Percentiles rank a stretch among this genome's conserved stretches.
Evolutionary conservation across 2,888 invertebrate genomes (phyloP).

Genomic region (Polietes domitor): DNA sequence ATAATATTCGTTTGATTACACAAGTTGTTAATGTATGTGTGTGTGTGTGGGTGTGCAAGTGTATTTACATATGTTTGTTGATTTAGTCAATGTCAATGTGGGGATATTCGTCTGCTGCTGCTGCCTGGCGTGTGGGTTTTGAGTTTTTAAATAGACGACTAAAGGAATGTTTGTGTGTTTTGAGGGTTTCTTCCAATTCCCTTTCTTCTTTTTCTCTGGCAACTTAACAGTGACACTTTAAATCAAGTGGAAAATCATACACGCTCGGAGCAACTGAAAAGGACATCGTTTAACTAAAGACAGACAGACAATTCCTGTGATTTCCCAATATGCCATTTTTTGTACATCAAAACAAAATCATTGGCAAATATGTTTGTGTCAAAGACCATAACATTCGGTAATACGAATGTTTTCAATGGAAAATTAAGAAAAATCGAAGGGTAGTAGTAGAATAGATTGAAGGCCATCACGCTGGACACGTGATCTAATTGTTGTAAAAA

Average conservation of each 20-base stretch:
- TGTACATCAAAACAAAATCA: slow-evolving; percentile 24
- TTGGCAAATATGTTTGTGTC: neutral
- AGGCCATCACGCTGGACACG: neutral
- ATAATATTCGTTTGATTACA: slow-evolving; percentile 21
- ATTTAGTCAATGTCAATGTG: neutral
- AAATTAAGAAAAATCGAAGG: neutral
- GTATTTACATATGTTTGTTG: slow-evolving; percentile 32
- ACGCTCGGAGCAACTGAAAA: slow-evolving; percentile 13
- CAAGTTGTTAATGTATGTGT: slow-evolving; percentile 28
- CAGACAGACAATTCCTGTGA: neutral
- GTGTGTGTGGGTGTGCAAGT: slow-evolving; percentile 30
- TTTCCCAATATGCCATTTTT: slow-evolving; percentile 8
- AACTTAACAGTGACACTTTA: slow-evolving; percentile 60
- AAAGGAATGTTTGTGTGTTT: neutral
- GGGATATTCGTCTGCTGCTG: neutral
- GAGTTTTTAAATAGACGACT: no score
- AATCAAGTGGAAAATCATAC: slow-evolving; percentile 59
- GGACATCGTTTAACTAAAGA: slow-evolving; percentile 41
- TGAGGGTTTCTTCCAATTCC: neutral
- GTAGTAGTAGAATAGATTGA: neutral
- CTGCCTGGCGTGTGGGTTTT: no score
- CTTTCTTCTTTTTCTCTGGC: slow-evolving; percentile 12
- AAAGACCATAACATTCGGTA: slow-evolving; percentile 8
- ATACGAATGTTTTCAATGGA: neutral
- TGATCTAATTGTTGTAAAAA: neutral